phyloP scores from a whole-genome alignment of 2,113 vertebrate genomes.

The Tachycineta bicolor region DNA sequence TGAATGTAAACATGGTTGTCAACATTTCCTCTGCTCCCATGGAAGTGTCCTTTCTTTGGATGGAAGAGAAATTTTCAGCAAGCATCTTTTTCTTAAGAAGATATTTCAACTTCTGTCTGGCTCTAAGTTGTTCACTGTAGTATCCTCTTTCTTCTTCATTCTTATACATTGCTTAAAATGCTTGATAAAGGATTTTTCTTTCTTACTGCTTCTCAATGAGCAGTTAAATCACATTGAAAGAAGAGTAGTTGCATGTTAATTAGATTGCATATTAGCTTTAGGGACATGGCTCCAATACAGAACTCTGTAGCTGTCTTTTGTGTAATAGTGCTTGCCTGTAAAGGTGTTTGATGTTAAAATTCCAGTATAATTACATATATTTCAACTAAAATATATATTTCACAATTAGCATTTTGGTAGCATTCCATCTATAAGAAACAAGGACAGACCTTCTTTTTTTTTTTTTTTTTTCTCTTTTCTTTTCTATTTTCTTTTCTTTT shows the following conservation, averaged over 20 bases:
- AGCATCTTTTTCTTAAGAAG: not conserved
- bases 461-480: too few relatives aligned
- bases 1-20: not conserved
- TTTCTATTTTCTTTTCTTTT: not conserved
- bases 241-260: conserved; percentile 1
- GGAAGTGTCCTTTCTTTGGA: not conserved
- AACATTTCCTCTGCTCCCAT: not conserved
- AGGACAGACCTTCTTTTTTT: not conserved
- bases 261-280: not conserved
- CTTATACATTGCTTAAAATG: not conserved
- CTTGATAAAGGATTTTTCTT: not conserved
- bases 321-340: not conserved
- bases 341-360: not conserved
- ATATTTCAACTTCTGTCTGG: not conserved
- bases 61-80: not conserved
- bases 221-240: not conserved
- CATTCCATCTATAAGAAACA: not conserved
- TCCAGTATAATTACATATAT: not conserved
- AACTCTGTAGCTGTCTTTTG: not conserved
- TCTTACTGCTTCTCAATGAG: not conserved
- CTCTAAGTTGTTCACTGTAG: not conserved
- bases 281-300: not conserved
- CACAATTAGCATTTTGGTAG: not conserved
- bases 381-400: not conserved
- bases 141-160: not conserved